Evolutionary conservation across 1,140 invertebrate genomes (phyloP).

Genomic region (Nixonia krombeini): DNA sequence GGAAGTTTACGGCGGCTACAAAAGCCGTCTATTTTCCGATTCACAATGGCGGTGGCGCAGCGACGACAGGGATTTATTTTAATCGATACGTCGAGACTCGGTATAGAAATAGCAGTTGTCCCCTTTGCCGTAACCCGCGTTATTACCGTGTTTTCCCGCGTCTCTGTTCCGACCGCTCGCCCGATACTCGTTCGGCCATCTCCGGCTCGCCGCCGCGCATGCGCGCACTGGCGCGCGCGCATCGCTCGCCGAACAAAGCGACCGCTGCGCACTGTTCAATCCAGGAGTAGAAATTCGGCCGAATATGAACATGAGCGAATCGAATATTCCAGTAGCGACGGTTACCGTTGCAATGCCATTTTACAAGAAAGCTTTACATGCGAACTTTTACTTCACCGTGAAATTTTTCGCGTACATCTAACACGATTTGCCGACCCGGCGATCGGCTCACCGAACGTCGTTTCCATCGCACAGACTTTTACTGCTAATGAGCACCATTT

Average conservation of each 20-base stretch:
- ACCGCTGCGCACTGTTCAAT: too few species aligned
- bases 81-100: slow-evolving; percentile 47
- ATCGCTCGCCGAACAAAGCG: too few species aligned
- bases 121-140: slow-evolving; percentile 35
- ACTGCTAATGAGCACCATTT: too few species aligned
- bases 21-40: slow-evolving; percentile 42
- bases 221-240: background rate
- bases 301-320: background rate
- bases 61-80: slow-evolving; percentile 34
- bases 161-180: slow-evolving; percentile 25
- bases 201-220: background rate
- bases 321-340: background rate
- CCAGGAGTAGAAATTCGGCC: slow-evolving; percentile 2
- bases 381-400: too few species aligned
- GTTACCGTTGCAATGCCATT: background rate
- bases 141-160: slow-evolving; percentile 7
- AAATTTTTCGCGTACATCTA: too few species aligned
- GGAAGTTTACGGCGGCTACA: slow-evolving; percentile 45
- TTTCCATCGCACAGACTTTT: too few species aligned
- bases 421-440: too few species aligned
- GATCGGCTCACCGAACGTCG: too few species aligned
- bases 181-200: slow-evolving; percentile 21
- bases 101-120: slow-evolving; percentile 37
- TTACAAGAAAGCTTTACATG: too few species aligned
- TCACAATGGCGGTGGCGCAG: slow-evolving; percentile 21